Evolutionary conservation across 2,113 vertebrate species (phyloP).

Genomic region (Ochotona curzoniae): DNA sequence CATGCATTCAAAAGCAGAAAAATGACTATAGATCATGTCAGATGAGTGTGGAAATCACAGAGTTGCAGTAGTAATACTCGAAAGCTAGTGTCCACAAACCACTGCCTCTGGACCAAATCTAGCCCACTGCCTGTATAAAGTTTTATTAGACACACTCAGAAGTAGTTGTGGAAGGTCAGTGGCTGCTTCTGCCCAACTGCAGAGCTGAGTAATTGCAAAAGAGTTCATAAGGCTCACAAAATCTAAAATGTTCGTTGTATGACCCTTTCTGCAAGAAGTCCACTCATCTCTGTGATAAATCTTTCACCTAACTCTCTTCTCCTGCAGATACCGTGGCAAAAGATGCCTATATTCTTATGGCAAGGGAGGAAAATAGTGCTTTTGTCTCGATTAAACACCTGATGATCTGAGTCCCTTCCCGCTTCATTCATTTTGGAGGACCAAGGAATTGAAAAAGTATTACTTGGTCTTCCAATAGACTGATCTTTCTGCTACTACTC

Average conservation of each 20-base stretch:
- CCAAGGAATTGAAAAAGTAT: neutral
- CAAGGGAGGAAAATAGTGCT: neutral
- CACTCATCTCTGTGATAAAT: neutral
- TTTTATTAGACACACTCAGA: neutral
- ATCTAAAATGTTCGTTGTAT: neutral
- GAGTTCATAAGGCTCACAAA: neutral
- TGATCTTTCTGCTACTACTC: neutral
- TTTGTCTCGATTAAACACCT: neutral
- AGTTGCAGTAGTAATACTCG: neutral
- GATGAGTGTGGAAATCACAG: neutral
- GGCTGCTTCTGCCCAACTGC: neutral
- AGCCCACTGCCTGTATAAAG: neutral
- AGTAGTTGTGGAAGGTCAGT: neutral
- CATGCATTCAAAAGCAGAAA: neutral
- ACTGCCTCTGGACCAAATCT: neutral
- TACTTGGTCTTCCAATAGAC: neutral
- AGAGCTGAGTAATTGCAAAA: neutral
- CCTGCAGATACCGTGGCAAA: neutral
- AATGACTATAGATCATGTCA: neutral
- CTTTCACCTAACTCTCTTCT: conserved; percentile 14
- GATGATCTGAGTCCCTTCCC: neutral
- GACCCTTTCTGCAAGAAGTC: neutral
- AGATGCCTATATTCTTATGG: neutral
- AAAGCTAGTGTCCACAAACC: neutral
- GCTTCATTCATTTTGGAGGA: neutral